Evolutionary conservation across 1,140 invertebrate genomes (phyloP).

Genomic region (Plutomurus gul): DNA sequence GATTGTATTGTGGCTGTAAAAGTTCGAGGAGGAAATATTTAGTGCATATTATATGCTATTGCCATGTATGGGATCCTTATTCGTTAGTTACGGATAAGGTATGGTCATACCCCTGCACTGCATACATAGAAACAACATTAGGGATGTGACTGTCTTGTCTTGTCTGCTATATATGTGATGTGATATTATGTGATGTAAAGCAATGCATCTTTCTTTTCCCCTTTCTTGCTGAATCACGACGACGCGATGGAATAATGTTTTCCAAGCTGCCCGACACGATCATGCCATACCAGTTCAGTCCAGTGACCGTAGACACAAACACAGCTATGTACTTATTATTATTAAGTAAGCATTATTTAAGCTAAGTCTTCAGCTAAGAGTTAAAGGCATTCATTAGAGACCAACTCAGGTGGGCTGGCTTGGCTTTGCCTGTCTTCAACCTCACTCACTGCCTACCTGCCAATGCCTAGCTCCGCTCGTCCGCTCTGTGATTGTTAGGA

Average conservation of each 20-base stretch:
- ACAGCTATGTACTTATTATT: background rate
- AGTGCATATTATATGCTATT: background rate
- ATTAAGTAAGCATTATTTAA: background rate
- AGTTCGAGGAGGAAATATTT: background rate
- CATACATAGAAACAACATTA: no score
- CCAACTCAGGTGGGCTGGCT: conserved; percentile 45
- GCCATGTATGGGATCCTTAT: conserved; percentile 14
- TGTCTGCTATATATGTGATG: background rate
- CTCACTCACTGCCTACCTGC: background rate
- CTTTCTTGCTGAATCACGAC: conserved; percentile 46
- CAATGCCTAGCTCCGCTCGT: no score
- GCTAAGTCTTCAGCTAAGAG: background rate
- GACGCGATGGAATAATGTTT: background rate
- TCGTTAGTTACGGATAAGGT: background rate
- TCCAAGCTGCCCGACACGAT: conserved; percentile 5
- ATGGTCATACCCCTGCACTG: background rate
- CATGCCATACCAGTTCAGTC: background rate
- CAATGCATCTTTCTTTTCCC: background rate
- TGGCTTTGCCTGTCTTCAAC: background rate
- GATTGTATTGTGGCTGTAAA: background rate
- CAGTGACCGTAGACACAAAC: background rate
- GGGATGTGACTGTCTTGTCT: background rate
- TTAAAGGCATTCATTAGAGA: conserved; percentile 40
- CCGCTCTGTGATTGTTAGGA: no score
- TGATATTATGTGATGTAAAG: background rate